These are phyloP conservation scores for Salpingus planirostris DNA, from an alignment of 2,888 invertebrate genomes.

Conservation along the genomic window DNA sequence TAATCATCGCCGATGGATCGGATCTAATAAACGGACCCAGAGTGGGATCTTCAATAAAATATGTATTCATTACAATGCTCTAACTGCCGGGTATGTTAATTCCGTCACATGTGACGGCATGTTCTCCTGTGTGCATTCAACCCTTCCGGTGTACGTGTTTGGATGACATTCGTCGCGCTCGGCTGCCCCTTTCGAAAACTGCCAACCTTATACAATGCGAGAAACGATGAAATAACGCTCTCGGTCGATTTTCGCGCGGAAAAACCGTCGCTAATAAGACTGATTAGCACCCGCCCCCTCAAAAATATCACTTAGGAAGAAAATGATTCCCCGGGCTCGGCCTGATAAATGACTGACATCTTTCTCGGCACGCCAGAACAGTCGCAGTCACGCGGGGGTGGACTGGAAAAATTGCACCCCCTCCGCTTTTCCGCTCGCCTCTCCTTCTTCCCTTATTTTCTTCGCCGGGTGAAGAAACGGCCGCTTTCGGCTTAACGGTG, in stretches of 20 bases:
- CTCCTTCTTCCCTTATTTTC: too few species aligned
- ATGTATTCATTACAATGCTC: slow-evolving; percentile 18
- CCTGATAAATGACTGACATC: slow-evolving; percentile 40
- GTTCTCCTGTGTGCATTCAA: slow-evolving; percentile 9
- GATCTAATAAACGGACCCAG: slow-evolving; percentile 6
- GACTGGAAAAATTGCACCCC: too few species aligned
- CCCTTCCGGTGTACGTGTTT: slow-evolving; percentile 14
- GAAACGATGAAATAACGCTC: too few species aligned
- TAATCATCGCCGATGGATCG: slow-evolving; percentile 12
- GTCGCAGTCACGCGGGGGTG: too few species aligned
- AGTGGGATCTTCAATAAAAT: slow-evolving; percentile 15
- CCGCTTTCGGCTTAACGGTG: slow-evolving; percentile 11
- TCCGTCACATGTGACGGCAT: slow-evolving; percentile 13
- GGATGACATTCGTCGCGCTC: slow-evolving; percentile 14
- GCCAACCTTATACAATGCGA: too few species aligned
- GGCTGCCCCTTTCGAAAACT: slow-evolving; percentile 7
- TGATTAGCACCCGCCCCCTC: slow-evolving; percentile 36
- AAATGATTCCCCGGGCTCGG: slow-evolving; percentile 24
- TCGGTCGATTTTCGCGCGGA: too few species aligned
- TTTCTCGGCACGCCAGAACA: slow-evolving; percentile 28
- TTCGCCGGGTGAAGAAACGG: slow-evolving; percentile 10
- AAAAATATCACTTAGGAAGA: slow-evolving; percentile 35
- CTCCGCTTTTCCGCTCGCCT: too few species aligned
- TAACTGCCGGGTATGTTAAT: slow-evolving; percentile 14
- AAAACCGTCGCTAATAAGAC: too few species aligned